Base-by-base conservation (phyloP, 2,797 vertebrate genomes). In the Xenopus petersii region DNA sequence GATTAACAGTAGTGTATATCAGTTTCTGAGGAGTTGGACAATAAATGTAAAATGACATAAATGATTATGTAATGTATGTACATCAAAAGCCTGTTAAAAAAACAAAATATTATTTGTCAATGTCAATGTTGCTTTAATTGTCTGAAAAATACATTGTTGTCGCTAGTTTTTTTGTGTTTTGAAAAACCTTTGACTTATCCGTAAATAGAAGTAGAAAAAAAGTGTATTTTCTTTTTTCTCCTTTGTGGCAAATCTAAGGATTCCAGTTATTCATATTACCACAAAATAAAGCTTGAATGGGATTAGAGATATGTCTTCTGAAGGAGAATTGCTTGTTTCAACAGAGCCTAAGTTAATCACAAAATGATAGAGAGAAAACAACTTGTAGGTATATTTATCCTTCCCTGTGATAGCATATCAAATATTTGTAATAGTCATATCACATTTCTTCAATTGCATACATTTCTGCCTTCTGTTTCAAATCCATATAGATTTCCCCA, bases 311-410 rank as follows among this genome's bases (percentile, higher is more conserved):
- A 42, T 65, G 54, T 70, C 54, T 60, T 69, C 60, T 65, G 51
- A 69, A 73, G 76, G 49, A 69, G 60, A 67, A 68, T 64, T 55
- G 60, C 48, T 70, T 79, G 47, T 74, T 74, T 74, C 71, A 65
- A 70, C 71, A 74, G 26, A 71, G 70, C 62, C 70, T 36, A 12
- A 69, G 71, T 65, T 70, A 79, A 79, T 79, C 61, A 65, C 61
- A 70, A 66, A 73, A 70, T 74, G 54, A 79, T 65, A 49, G 17
- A 54, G 54, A 47, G 33, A 59, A 79, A 74, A 79, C 42, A 59
- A 42, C 49, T 46, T 64, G 59, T 24, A 63, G 36, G 64, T 76
- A 60, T 65, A 46, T 75, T 17, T 65, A 70, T 70, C 67, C n/a
- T 24, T 76, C 42, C 36, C 62, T n/a, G 16, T 70, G 33, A 36